Base-by-base conservation (phyloP, 2,888 invertebrate genomes). In the Plagodis dolabraria region DNA sequence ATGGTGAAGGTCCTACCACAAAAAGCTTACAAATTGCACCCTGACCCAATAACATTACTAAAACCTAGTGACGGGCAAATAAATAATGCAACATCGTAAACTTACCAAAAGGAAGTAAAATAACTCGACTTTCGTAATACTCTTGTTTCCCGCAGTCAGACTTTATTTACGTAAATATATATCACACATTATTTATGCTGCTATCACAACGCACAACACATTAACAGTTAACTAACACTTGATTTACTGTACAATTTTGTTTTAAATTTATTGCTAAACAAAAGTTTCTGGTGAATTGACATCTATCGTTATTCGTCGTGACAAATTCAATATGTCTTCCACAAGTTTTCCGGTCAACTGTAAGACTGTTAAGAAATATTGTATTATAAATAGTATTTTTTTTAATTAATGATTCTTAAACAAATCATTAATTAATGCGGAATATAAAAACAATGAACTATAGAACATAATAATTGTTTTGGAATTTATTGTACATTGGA, bases 291-390 rank as follows among this genome's bases (percentile, higher is more conserved):
- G 87, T 83, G 86, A 91, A 85, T 87, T 90, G 91, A 89, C 90
- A 89, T 88, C 74, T 85, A 80, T 82, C 82, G 82, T 85, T 22
- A 80, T 80, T 79, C 79, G 79, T 88, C 85, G 82, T 88, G 87
- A 87, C 86, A 85, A 80, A 89, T 84, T 86, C 90, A 92, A 92
- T 89, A 92, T 91, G 91, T 90, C 91, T 71, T 83, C 86, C 79
- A 86, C 82, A 79, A 79, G 71, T 83, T 78, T 80, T 89, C 87
- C 89, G 89, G 86, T 88, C 86, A 84, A 76, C 36, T 33, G 10
- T 10, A 11, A 22, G 22, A 22, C 22, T 22, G 22, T 22, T 22
- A 4, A 22, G 1, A 22, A 22, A 4, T 2, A 22, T 22, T 22
- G 22, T 22, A 1, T 2, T 22, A 22, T 22, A 22, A 22, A 22